These are phyloP conservation scores for Spilarctia lutea DNA, from an alignment of 2,888 invertebrate genomes.

Conservation along the genomic window DNA sequence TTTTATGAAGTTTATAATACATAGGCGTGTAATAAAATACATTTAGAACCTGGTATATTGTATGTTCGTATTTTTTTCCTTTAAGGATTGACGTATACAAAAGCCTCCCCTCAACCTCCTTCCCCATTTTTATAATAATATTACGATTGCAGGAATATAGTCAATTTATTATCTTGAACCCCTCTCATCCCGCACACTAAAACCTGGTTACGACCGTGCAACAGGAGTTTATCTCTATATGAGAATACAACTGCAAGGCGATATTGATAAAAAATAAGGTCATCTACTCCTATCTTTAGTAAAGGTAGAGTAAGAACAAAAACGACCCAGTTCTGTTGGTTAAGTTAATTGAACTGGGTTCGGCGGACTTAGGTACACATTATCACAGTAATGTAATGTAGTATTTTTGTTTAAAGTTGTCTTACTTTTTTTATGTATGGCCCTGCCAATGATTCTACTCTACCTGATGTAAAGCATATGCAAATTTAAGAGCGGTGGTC, in stretches of 20 bases:
- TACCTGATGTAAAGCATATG: no score
- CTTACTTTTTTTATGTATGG: not conserved
- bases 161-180: no score
- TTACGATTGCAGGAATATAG: no score
- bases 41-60: no score
- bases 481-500: no score
- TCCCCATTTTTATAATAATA: no score
- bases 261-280: not conserved
- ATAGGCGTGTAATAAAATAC: not conserved
- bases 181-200: no score
- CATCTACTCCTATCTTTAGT: not conserved
- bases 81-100: not conserved
- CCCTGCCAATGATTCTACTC: no score
- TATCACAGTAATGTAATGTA: not conserved
- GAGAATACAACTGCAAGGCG: not conserved
- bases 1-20: no score
- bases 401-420: not conserved
- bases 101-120: no score
- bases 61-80: not conserved
- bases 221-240: not conserved
- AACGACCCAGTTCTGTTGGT: not conserved
- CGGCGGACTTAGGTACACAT: not conserved
- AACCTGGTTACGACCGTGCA: no score
- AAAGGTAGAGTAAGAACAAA: not conserved
- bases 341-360: not conserved